Base-by-base conservation (phyloP, 2,113 vertebrate genomes). In the Chaetorhynchus papuensis region DNA sequence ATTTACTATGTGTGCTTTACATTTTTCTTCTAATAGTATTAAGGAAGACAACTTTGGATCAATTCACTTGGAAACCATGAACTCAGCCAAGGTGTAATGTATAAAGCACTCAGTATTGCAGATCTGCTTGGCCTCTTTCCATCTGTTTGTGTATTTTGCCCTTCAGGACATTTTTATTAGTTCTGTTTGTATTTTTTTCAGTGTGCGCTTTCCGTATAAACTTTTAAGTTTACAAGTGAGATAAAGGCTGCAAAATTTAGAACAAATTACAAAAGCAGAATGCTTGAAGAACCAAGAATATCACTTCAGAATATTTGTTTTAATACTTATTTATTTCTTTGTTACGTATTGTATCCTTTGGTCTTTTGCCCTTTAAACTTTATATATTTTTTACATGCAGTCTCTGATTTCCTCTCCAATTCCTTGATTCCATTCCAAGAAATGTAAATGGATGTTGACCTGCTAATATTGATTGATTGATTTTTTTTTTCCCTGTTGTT, bases 31-130 rank as follows among this genome's bases (percentile, higher is more conserved):
- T 87, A 83, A 93, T 91, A 60, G 7, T 72, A 45, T 87, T 93
- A 91, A 70, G 69, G 83, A 90, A 75, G 53, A 93, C 35, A 93
- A 86, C 78, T 96, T 95, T 84, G 68, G 69, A 96, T 92, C 81
- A 89, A 91, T 97, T 93, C 79, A 70, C 65, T 90, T 82, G 76
- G 82, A 96, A 93, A 82, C 45, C 7, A 4, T 95, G 90, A 94
- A 82, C 44, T 91, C 66, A 72, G 49, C 57, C 83, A 96, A 96
- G 92, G 93, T 94, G 94, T 94, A 95, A 90, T 64, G 19, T n/a
- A 82, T 88, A 70, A 96, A 97, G 16, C 59, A 87, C 15, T 87
- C 71, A 21, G 28, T 75, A 78, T 21, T 81, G 54, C 30, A 83
- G 57, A 90, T 84, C 75, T 89, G 27, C 31, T 91, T 97, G 95